Evolutionary conservation across 2,888 invertebrate species (phyloP).

Genomic region (Busseola fusca): DNA sequence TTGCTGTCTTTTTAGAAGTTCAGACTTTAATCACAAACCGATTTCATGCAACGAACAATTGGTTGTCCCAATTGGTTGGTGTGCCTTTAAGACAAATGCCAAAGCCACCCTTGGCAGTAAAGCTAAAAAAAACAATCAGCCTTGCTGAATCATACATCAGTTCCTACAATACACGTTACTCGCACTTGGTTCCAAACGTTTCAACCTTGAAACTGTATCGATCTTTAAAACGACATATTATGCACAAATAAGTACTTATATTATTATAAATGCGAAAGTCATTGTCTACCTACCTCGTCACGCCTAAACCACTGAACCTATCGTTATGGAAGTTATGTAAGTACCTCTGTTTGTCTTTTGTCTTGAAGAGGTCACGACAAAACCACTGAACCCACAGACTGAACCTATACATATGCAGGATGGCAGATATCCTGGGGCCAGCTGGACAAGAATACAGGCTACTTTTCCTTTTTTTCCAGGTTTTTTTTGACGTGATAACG

Average conservation of each 20-base stretch:
- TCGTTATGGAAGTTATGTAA: neutral
- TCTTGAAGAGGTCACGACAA: too few species aligned
- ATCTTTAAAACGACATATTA: conserved; percentile 9
- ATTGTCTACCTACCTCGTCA: neutral
- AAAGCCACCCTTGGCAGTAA: neutral
- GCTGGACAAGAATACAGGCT: neutral
- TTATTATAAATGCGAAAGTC: neutral
- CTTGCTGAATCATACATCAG: conserved; percentile 20
- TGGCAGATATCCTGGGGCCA: neutral
- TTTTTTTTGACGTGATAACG: too few species aligned
- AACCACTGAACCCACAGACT: too few species aligned
- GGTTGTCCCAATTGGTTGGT: neutral
- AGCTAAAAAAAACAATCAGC: neutral
- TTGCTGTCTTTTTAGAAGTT: neutral
- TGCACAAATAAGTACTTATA: conserved; percentile 8
- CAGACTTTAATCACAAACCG: neutral
- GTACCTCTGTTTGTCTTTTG: too few species aligned
- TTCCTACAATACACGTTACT: neutral
- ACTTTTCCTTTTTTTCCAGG: neutral
- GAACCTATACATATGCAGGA: too few species aligned
- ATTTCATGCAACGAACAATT: neutral
- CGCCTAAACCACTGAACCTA: neutral
- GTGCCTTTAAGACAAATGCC: conserved; percentile 18
- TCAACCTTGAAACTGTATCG: conserved; percentile 33
- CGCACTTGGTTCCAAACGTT: neutral